Base-by-base conservation (phyloP, 2,888 invertebrate genomes). In the Tinea trinotella region DNA sequence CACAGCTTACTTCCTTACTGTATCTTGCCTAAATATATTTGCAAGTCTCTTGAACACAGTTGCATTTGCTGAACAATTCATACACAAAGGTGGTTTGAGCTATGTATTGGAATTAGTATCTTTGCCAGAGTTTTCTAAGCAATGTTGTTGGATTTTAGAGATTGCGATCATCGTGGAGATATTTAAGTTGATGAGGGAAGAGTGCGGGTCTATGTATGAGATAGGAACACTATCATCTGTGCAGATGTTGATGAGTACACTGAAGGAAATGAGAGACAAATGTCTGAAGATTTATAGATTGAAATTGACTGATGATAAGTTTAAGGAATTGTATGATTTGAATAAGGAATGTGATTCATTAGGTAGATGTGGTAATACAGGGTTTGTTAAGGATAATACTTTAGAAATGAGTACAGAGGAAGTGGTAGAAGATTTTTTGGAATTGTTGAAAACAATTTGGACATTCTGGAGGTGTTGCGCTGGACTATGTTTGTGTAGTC, bases 121-220 rank as follows among this genome's bases (percentile, higher is more conserved):
- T 0, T 67, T 88, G 49, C 71, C 86, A 0, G 78, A 85, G 52
- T 90, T 90, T 58, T 87, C 89, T 0, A 87, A 87, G 57, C 86
- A 85, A 56, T 89, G 90, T 61, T 90, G 90, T 61, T 77, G 87
- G 1, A 84, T 91, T 40, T 69, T 90, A 13, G 90, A 91, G 65
- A 87, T 90, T 54, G 82, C 87, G 0, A 88, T 89, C 1, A 80
- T 87, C 2, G 88, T 90, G 53, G 90, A 90, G 61, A 88, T 90
- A 49, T 88, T 85, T 63, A 87, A 84, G 56, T 64, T 81, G 2
- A 73, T 71, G 56, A 78, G 76, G 55, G 68, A 79, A 53, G 76
- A 73, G 9, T 56, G 70, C 56, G 62, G 72, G 1, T 72, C 74
- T 58, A 72, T 63, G 34, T 66, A 76, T 53, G 84, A 84, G 48